Base-by-base conservation (phyloP, 2,797 vertebrate species). In the Psittacula echo region DNA sequence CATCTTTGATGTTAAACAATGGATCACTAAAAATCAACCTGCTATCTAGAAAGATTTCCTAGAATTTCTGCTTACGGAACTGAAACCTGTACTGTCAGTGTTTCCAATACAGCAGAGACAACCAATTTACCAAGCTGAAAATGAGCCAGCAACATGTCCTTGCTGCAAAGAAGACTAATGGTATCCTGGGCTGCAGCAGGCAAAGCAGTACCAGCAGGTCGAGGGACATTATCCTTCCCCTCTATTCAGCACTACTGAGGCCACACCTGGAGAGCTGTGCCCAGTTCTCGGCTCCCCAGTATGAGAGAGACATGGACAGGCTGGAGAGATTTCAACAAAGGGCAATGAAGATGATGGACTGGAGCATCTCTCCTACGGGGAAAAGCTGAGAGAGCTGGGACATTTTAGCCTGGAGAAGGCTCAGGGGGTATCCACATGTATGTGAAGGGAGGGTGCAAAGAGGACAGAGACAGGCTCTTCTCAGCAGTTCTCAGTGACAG, bases 191-290 rank as follows among this genome's bases (percentile, higher is more conserved):
- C 24, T 67, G n/a, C 42, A 47, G 8, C 15, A 48, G 27, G 20
- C 37, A 47, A 39, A 66, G 7, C 27, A 24, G 0, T 34, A 18
- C 30, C 41, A 66, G 4, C 8, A 53, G 47, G 47, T n/a, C 0
- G 0, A 67, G 20, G 11, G 22, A 67, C 19, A 4, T 7, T 10
- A n/a, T 48, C 17, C 32, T 47, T 54, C 13, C 16, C 41, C 39
- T 54, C 14, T 50, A 11, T 26, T 75, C 23, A 47, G 50, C 41
- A 18, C 17, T 61, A n/a, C 4, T 45, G 32, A 54, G 54, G 20
- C 30, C 20, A 78, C 41, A 48, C 7, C 45, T 78, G 41, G 12
- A 68, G 7, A 22, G 7, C 7, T 37, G 17, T 5, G 22, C 23
- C 9, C n/a, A 18, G 4, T 18, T 54, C 29, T 65, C 64, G 19